Percentiles rank a stretch among this genome's conserved stretches.
phyloP scores from a whole-genome alignment of 2,113 vertebrate genomes.

The Proteles cristata region DNA sequence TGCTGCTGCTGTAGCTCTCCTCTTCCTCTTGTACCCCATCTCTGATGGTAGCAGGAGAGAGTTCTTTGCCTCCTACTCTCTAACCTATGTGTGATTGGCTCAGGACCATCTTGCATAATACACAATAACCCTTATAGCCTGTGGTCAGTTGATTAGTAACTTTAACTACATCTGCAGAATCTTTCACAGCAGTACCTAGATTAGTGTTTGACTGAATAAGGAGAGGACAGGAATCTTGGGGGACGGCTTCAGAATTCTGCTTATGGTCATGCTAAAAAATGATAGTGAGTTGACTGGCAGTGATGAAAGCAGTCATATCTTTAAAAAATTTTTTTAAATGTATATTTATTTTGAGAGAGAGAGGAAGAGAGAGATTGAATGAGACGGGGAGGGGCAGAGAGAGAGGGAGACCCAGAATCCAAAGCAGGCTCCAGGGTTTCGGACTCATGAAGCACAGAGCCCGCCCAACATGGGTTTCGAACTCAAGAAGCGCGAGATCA shows the following conservation, averaged over 20 bases:
- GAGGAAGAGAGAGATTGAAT: too few relatives aligned
- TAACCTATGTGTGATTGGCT: background rate
- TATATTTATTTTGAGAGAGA: too few relatives aligned
- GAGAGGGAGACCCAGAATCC: too few relatives aligned
- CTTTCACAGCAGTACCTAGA: background rate
- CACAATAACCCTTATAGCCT: background rate
- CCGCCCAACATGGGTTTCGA: too few relatives aligned
- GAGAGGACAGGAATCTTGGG: background rate
- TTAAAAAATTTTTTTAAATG: too few relatives aligned
- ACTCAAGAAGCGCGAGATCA: too few relatives aligned
- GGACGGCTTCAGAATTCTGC: background rate
- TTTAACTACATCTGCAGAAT: slow-evolving; percentile 1
- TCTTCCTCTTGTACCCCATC: background rate
- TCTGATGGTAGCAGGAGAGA: background rate
- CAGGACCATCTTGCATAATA: background rate
- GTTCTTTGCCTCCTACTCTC: background rate
- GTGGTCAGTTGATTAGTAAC: background rate
- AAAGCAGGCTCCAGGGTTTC: too few relatives aligned
- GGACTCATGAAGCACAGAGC: too few relatives aligned
- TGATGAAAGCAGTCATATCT: background rate
- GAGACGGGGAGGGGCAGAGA: too few relatives aligned
- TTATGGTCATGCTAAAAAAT: background rate
- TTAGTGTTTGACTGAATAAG: slow-evolving; percentile 32
- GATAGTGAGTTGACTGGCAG: background rate
- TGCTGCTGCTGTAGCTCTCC: background rate